A percentile compares a stretch with the other conserved stretches of the same genome.
Conservation (phyloP, 1,140 invertebrate species). For the Procambarus clarkii region DNA sequence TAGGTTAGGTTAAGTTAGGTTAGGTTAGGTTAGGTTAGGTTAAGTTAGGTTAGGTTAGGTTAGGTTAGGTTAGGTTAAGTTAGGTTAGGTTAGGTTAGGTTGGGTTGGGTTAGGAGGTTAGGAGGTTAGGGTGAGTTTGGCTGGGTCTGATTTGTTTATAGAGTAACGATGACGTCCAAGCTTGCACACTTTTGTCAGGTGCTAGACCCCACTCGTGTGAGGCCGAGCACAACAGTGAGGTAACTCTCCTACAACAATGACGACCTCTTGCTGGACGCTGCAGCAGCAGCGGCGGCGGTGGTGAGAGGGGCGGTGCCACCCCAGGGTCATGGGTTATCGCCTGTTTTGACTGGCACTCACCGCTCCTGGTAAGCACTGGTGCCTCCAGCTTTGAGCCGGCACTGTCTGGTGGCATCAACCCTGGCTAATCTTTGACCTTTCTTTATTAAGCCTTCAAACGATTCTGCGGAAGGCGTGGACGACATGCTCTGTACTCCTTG, state of each 20-base stretch:
- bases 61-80: too few relatives aligned
- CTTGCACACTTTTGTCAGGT: too few relatives aligned
- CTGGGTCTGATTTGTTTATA: too few relatives aligned
- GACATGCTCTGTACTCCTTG: slow-evolving; percentile 1
- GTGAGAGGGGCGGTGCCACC: not conserved
- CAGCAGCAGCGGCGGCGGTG: not conserved
- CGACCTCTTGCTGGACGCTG: not conserved
- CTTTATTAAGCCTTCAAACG: slow-evolving; percentile 39
- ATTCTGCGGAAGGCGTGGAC: slow-evolving; percentile 11
- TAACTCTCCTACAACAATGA: not conserved
- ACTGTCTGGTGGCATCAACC: slow-evolving; percentile 37
- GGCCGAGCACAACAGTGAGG: too few relatives aligned
- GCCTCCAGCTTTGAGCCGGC: slow-evolving; percentile 47
- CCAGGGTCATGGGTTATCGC: slow-evolving; percentile 51
- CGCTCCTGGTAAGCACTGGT: slow-evolving; percentile 39
- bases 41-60: too few relatives aligned
- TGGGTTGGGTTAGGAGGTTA: too few relatives aligned
- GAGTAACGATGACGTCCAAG: too few relatives aligned
- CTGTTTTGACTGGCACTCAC: slow-evolving; percentile 60
- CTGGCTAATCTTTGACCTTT: slow-evolving; percentile 18
- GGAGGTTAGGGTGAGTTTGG: too few relatives aligned
- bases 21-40: too few relatives aligned
- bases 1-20: too few relatives aligned
- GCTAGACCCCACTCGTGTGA: too few relatives aligned
- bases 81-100: too few relatives aligned